Percentiles rank a stretch among this genome's conserved stretches.
phyloP scores from a whole-genome alignment of 1,140 invertebrate species.

The Saxidomus purpurata region DNA sequence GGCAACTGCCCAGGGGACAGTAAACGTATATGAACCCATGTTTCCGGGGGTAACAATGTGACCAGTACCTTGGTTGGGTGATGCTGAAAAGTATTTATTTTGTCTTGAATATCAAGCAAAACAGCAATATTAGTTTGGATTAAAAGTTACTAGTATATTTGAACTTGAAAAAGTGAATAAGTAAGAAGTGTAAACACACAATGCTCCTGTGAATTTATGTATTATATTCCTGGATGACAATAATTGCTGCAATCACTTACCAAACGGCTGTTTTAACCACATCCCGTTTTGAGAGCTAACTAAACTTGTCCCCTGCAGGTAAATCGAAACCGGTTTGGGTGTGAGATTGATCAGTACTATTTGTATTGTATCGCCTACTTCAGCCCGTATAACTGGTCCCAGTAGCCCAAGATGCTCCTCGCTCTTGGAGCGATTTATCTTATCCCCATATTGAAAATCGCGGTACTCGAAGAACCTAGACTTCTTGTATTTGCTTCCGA shows the following conservation, averaged over 20 bases:
- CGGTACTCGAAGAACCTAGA: slow-evolving; percentile 77
- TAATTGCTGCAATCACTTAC: too few species aligned
- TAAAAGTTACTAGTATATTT: too few species aligned
- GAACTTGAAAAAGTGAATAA: too few species aligned
- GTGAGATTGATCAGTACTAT: slow-evolving; percentile 66
- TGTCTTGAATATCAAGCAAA: too few species aligned
- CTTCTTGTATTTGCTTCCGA: too few species aligned
- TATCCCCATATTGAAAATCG: slow-evolving; percentile 70
- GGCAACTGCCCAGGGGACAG: slow-evolving; percentile 72
- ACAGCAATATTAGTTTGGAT: too few species aligned
- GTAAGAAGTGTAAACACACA: too few species aligned
- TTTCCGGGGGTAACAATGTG: slow-evolving; percentile 62
- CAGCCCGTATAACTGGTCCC: slow-evolving; percentile 79
- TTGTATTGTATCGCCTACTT: slow-evolving; percentile 78
- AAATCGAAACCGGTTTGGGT: slow-evolving; percentile 72
- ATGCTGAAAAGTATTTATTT: too few species aligned
- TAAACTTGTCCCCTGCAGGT: slow-evolving; percentile 71
- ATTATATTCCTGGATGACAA: too few species aligned
- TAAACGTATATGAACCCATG: slow-evolving; percentile 73
- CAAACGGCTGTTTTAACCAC: not conserved
- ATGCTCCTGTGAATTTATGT: too few species aligned
- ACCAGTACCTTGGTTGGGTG: not conserved
- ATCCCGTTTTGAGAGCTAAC: slow-evolving; percentile 71
- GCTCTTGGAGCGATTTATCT: slow-evolving; percentile 61
- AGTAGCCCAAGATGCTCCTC: too few species aligned